Base-by-base conservation (phyloP, 1,140 invertebrate genomes). In the Pogonus chalceus region DNA sequence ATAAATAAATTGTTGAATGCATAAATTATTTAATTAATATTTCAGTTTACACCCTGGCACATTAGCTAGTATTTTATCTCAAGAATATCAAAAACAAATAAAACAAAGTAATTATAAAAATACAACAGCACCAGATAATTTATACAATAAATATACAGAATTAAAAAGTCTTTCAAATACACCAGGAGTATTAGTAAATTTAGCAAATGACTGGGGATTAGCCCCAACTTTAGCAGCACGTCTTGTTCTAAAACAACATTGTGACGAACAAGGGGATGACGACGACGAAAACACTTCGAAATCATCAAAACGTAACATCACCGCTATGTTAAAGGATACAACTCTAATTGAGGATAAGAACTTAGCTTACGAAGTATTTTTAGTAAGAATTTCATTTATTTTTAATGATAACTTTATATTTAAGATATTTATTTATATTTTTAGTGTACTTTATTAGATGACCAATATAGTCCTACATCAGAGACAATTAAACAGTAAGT, bases 311-410 rank as follows among this genome's bases (percentile, higher is more conserved):
- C 47, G 52, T 2, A 65, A 70, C 55, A 62, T 87, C 2, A 81
- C 78, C 52, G 75, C 78, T 59, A 70, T 81, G 55, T 69, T 90
- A 57, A 83, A 82, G 63, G 83, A 90, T 61, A 82, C 85, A 18
- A 78, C 79, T 16, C 61, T 83, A 16, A 88, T 92, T 58, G 70
- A 80, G 56, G 79, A 91, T 67, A 75, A 75, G 52, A 69, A 81
- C 61, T 72, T 92, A 20, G 82, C 88, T 1, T 81, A 81, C 67
- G 87, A 92, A 78, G 76, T 88, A 9, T 84, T 83, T 70, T 69
- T 87, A 73, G 86, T 88, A 79, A 75, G 70, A 65, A 53, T 55
- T 60, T 74, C 64, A 20, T 57, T 74, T 37, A 58, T 66, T 53
- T 74, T 76, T 65, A 71, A 75, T 56, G 75, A 76, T 65, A 73